Evolutionary conservation across 2,113 vertebrate genomes (phyloP).

Genomic region (Triplophysa dalaica): DNA sequence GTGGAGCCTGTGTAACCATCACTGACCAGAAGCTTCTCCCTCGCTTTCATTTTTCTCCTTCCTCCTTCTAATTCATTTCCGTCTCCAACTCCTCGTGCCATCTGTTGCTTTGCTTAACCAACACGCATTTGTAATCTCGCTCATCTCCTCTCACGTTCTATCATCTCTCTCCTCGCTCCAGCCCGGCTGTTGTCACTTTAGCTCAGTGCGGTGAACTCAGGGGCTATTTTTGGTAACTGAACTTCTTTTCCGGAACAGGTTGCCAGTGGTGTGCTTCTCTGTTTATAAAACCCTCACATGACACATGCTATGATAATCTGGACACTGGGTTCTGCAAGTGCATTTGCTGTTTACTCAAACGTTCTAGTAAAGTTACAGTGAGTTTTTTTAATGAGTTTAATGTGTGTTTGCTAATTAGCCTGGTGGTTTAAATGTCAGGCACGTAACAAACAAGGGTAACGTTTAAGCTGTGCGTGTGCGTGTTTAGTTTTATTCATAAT

Average conservation of each 20-base stretch:
- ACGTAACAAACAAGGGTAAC: not conserved
- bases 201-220: constrained; percentile 65
- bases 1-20: constrained; percentile 65
- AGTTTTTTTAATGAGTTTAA: not conserved
- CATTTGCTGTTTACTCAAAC: not conserved
- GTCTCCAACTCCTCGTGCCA: constrained; percentile 26
- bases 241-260: constrained; percentile 45
- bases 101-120: constrained; percentile 33
- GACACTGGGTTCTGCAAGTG: not conserved
- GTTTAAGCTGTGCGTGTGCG: not conserved
- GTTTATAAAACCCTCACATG: constrained; percentile 41
- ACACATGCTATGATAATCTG: constrained; percentile 3
- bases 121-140: constrained; percentile 12
- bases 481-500: too few relatives aligned
- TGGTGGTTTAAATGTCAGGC: not conserved
- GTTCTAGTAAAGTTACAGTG: too few relatives aligned
- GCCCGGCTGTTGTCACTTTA: constrained; percentile 72
- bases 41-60: constrained; percentile 21
- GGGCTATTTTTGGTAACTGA: constrained; percentile 70
- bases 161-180: constrained; percentile 27
- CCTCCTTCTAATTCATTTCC: constrained; percentile 27
- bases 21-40: constrained; percentile 60
- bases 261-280: constrained; percentile 42
- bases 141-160: constrained; percentile 19
- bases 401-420: not conserved